Base-by-base conservation (phyloP, 92 coral and sea anemone species). In the Palythoa caribaeorum region DNA sequence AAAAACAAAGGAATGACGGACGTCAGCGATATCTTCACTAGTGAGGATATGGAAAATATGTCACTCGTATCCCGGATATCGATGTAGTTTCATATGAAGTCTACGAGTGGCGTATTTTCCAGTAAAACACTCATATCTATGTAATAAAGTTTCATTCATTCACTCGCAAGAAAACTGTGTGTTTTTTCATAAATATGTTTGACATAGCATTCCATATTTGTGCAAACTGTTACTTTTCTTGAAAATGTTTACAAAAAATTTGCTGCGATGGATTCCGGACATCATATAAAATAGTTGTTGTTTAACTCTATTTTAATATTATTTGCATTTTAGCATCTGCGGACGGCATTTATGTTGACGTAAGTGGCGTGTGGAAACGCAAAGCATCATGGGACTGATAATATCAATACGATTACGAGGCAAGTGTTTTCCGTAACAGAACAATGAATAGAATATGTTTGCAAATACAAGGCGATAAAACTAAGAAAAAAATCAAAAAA, bases 301-400 rank as follows among this genome's bases (percentile, higher is more conserved):
- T 0, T 5, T 10, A 20, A 2, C 14, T 16, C 35, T 68, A 28
- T 68, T 20, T 7, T 68, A 1, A 5, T 5, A 20, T 21, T 8
- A 5, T 36, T 7, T 3, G 4, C 36, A 3, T 37, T 38, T 14
- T 38, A 70, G 75, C 38, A 70, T 70, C 75, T 35, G 40, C 44
- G 1, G 75, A 35, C 21, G 75, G 75, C 44, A 70, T 70, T 70
- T 38, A 70, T 70, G 47, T 70, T 35, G 40, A 70, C 75, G 4
- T 20, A 35, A 70, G 36, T 36, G 75, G 75, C 5, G 70, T n/a
- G 35, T 70, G 75, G 75, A 70, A 70, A 13, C 75, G 39, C 47
- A 70, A 35, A 70, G 75, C 75, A 70, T 35, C 47, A 9, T 70
- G 75, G 75, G 50, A 70, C 48, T 70, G 21, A 70, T 63, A 17